phyloP scores from a whole-genome alignment of 2,888 invertebrate species.

The Harpagoxenus sublaevis region DNA sequence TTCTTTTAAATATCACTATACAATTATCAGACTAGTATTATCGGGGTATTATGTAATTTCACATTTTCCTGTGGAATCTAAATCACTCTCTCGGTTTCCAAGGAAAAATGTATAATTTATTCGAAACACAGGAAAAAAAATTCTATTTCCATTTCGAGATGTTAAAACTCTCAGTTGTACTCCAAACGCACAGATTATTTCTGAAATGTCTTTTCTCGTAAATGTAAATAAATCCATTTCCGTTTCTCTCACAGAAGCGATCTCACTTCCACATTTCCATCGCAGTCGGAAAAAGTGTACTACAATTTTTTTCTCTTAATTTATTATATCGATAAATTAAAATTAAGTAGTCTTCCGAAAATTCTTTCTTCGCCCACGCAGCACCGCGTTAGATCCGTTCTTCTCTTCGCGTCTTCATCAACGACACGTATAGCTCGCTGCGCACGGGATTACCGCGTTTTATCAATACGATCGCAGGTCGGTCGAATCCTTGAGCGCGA shows the following conservation, averaged over 20 bases:
- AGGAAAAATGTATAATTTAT: neutral
- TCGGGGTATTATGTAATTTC: neutral
- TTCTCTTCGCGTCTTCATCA: neutral
- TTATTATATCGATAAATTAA: neutral
- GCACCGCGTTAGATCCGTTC: neutral
- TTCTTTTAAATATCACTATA: neutral
- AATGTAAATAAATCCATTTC: neutral
- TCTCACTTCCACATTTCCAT: neutral
- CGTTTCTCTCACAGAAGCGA: neutral
- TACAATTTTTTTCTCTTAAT: conserved; percentile 1
- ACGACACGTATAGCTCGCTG: neutral
- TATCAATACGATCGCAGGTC: conserved; percentile 24
- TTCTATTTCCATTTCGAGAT: neutral
- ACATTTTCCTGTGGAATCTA: neutral
- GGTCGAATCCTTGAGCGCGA: conserved; percentile 44
- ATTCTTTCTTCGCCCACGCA: neutral
- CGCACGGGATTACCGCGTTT: neutral
- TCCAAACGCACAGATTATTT: neutral
- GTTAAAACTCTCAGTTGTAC: neutral
- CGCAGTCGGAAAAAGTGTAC: neutral
- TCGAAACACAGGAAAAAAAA: neutral
- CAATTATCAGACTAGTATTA: neutral
- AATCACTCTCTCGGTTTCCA: neutral
- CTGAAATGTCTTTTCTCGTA: neutral
- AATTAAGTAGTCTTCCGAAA: neutral